Conservation (phyloP, 2,113 vertebrate genomes). For the Gymnobelideus leadbeateri region DNA sequence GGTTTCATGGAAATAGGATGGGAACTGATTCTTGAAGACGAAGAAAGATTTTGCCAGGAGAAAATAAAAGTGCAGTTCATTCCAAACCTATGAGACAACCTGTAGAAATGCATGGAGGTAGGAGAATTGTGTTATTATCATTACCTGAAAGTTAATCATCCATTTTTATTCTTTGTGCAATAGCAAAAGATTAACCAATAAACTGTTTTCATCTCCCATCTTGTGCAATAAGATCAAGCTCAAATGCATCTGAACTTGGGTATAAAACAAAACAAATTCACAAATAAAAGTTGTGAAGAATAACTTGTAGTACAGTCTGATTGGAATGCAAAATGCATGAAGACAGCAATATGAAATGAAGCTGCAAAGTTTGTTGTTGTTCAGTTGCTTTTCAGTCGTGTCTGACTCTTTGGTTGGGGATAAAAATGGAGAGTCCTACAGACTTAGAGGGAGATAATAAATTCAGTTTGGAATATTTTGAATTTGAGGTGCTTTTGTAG, state of each 20-base stretch:
- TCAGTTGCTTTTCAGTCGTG: background rate
- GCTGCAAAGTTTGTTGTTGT: background rate
- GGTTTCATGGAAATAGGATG: background rate
- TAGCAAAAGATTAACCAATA: background rate
- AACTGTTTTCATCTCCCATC: background rate
- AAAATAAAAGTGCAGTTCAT: background rate
- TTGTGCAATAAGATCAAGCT: background rate
- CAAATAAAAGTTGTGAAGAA: background rate
- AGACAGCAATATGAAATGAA: background rate
- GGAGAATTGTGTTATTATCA: background rate
- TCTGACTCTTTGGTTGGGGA: background rate
- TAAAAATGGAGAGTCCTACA: background rate
- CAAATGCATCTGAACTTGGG: background rate
- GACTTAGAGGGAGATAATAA: background rate
- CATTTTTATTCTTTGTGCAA: background rate
- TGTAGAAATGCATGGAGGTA: background rate
- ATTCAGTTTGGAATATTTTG: background rate
- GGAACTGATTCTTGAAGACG: background rate
- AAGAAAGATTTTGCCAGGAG: background rate
- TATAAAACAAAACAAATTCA: background rate
- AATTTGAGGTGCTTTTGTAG: background rate
- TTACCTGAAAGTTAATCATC: background rate
- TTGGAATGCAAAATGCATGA: background rate
- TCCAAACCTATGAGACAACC: background rate
- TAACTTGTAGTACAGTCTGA: background rate